Evolutionary conservation across 92 coral and sea anemone genomes (phyloP), one percentile per base, ranked within the genome.

Genomic region (Porites divaricata): DNA sequence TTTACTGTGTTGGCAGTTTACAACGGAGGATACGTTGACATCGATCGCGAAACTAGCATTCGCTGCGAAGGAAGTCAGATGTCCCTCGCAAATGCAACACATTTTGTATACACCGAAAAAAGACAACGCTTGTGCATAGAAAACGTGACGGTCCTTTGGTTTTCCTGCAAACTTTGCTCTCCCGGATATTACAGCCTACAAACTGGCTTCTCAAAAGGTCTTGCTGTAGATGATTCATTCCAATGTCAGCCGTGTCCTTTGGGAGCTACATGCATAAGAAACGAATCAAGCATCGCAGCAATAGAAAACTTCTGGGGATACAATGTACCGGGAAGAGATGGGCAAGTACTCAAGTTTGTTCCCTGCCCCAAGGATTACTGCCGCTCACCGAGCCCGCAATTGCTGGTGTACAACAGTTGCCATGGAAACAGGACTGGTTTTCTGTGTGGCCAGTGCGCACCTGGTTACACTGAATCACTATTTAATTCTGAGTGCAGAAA

Each of bases 1-100:
- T 28, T 41, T 66, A 52, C 65, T 26, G 76, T 84, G 16, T 24
- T 84, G 17, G 76, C 56, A 20, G 87, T 92, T 67, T 78, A 77
- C 45, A 87, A 80, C 50, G 91, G 89, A 12, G 93, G 91, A 1
- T 92, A 83, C 25, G 95, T 92, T 10, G 69, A 75, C 70, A 84
- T 84, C 6, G 88, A 75, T 17, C 57, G 67, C 13, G 21, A 84
- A 25, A 70, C 88, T 10, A 66, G 23, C 28, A 19, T 92, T 14
- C 48, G 51, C 70, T 80, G 95, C 57, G 70, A 83, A 11, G 92
- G 93, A 14, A 93, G 95, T 72, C 69, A 77, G 77, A 66, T 91
- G 35, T 63, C 80, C 1, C 71, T 91, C 21, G 91, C 82, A 61
- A 81, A 93, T 35, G 73, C 73, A 22, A 75, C 87, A 4, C 90